Evolutionary conservation across 2,113 vertebrate genomes (phyloP), one percentile per base, ranked within the genome.

Genomic region (Ctenomys sociabilis): DNA sequence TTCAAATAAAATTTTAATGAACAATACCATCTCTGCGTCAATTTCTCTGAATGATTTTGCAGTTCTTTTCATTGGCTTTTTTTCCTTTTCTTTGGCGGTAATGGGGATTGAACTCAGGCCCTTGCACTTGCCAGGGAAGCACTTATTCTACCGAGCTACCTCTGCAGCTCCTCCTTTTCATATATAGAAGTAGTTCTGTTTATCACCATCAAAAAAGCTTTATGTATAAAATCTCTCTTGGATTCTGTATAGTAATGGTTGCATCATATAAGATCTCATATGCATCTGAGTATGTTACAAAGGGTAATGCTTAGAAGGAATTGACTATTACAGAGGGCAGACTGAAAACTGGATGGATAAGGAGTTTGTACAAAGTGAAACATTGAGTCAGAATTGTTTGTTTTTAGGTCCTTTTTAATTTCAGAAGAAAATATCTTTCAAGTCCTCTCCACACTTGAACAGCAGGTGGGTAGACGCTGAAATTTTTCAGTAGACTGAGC

Each of bases 401-500:
- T 88, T 97, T 81, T 37, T 7, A 37, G 12, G 1, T 63, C 85
- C 64, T 95, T 97, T 96, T 93, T 19, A 94, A 68, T 97, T 97
- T 95, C 83, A 73, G 26, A 59, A 21, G 54, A 91, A 93, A 88
- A 75, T 45, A 81, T 49, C 89, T 96, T 96, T 94, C 95, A 96
- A 94, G 45, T 96, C 93, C 95, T 14, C 45, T 96, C 93, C 75
- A 57, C 87, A 95, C 57, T 95, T 96, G 90, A 96, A 95, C 63
- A 95, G 95, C 90, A 96, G 66, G 96, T 95, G 90, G 68, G 85
- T 85, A 96, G 96, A 91, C 85, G 94, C 49, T 86, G 86, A 93
- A 86, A 93, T 92, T 96, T 97, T 97, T 97, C 92, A 90, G 95
- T 52, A 96, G 88, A 90, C 68, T 94, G 84, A 97, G 52, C 49